Evolutionary conservation across 2,113 vertebrate species (phyloP), one percentile per base, ranked within the genome.

Genomic region (Ariopsis seemanni): DNA sequence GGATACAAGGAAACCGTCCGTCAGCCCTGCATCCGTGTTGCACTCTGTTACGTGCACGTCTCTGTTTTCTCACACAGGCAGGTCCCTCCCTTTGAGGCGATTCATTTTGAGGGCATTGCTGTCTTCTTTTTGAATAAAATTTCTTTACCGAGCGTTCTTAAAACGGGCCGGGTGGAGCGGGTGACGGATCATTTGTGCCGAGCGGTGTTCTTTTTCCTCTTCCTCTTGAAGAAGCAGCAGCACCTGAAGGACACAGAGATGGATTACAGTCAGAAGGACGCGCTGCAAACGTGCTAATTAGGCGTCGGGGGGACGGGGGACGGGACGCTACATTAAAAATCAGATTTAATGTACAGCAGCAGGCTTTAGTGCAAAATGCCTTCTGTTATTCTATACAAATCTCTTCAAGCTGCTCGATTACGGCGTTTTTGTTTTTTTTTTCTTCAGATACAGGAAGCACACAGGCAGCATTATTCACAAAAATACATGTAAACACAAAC

Each of bases 201-300:
- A 86, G 97, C 96, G 62, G 96, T 95, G 84, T 97, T 97, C 96
- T 99, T 99, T 97, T 98, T 99, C 95, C 97, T 96, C 97, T 99
- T 99, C 93, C 97, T 96, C 94, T 97, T 99, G 95, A 99, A 99
- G 96, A 99, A 99, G 92, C 98, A 99, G 96, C 98, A 99, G 97
- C 98, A 99, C 98, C 98, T 99, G 94, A 84, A 42, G 90, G 93
- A 93, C 92, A 89, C 88, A 94, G 94, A 93, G 91, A 93, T 92
- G 58, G 10, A 55, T 78, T 84, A 65, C 89, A 62, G 42, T 20
- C 8, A 83, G 85, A 25, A 77, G 4, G 10, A 50, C 17, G 12
- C 30, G 10, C 4, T 6, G 10, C 79, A 69, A 81, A 52, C 30
- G 48, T 62, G 50, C 65, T 52, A 22, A 63, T 65, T 69, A 84